A percentile compares a stretch with the other conserved stretches of the same genome.
Evolutionary conservation across 2,797 vertebrate species (phyloP).

Genomic region (Cyclura pinguis): DNA sequence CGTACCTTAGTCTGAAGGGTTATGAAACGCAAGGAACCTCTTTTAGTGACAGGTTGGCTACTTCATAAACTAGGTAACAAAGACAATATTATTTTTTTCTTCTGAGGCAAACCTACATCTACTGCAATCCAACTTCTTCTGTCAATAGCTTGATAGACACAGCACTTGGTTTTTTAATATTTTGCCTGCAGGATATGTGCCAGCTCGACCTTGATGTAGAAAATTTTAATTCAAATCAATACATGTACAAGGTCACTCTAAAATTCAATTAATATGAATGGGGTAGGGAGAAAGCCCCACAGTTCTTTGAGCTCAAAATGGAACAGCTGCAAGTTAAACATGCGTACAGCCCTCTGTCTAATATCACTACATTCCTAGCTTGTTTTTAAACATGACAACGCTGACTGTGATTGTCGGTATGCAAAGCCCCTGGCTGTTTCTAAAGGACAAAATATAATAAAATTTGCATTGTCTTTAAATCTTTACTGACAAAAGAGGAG

Average conservation of each 20-base stretch:
- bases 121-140: conserved; percentile 64
- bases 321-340: conserved; percentile 71
- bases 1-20: neutral
- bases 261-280: conserved; percentile 88
- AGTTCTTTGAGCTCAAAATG: conserved; percentile 76
- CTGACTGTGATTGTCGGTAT: conserved; percentile 48
- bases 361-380: conserved; percentile 54
- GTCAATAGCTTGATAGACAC: conserved; percentile 75
- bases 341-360: conserved; percentile 48
- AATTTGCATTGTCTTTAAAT: conserved; percentile 72
- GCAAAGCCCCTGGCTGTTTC: conserved; percentile 37
- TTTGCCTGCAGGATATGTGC: conserved; percentile 77
- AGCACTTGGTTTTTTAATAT: conserved; percentile 78
- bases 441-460: conserved; percentile 70
- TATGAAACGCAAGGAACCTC: neutral
- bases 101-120: conserved; percentile 57
- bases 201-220: conserved; percentile 82
- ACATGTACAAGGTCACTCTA: conserved; percentile 87
- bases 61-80: conserved; percentile 48
- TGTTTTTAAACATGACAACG: conserved; percentile 56
- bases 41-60: neutral
- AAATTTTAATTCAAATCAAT: conserved; percentile 89
- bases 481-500: conserved; percentile 59
- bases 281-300: conserved; percentile 74
- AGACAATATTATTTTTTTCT: conserved; percentile 45